Evolutionary conservation across 2,888 invertebrate species (phyloP).

Genomic region (Choristoneura rosaceana): DNA sequence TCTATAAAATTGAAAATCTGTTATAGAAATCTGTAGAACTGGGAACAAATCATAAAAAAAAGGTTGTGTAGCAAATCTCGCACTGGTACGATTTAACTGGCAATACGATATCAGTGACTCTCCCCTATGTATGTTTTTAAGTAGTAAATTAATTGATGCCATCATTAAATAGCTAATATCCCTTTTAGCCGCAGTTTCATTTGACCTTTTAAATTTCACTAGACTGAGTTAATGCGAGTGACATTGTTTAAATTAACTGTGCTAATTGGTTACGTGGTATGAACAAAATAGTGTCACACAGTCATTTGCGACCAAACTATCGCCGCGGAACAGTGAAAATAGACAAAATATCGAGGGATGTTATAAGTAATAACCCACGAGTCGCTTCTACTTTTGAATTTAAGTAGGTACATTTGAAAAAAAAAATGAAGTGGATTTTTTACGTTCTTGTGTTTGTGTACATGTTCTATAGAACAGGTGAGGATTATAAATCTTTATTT

Average conservation of each 20-base stretch:
- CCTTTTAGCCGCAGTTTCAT: slow-evolving; percentile 26
- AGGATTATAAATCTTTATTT: slow-evolving; percentile 12
- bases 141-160: slow-evolving; percentile 12
- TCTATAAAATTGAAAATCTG: no score
- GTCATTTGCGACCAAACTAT: slow-evolving; percentile 26
- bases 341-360: slow-evolving; percentile 16
- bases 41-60: no score
- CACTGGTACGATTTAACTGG: no score
- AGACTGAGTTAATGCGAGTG: slow-evolving; percentile 42
- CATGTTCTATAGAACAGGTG: slow-evolving; percentile 71
- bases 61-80: no score
- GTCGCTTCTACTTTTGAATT: not conserved
- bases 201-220: slow-evolving; percentile 50
- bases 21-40: no score
- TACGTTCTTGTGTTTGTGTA: slow-evolving; percentile 67
- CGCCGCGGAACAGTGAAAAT: slow-evolving; percentile 20
- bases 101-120: no score
- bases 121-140: not conserved
- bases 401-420: not conserved
- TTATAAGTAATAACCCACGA: not conserved
- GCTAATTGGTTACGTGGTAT: slow-evolving; percentile 25
- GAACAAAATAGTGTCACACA: not conserved
- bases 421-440: slow-evolving; percentile 71
- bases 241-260: slow-evolving; percentile 44
- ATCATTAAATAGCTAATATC: slow-evolving; percentile 34